Conservation (phyloP, 2,113 vertebrate genomes). For the Coregonus clupeaformis region DNA sequence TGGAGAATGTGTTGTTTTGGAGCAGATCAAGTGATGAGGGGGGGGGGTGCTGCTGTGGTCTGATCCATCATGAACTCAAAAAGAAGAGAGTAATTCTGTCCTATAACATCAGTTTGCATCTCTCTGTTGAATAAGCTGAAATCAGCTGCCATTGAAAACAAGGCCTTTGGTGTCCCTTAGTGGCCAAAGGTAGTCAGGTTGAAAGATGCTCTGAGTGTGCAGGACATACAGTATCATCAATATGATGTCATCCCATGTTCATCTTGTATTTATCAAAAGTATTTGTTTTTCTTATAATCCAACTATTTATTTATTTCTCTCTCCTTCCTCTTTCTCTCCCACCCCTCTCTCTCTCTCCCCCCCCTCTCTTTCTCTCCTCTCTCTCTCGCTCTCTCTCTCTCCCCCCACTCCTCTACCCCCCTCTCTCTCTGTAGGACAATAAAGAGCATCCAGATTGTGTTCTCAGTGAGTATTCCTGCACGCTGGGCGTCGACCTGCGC, state of each 20-base stretch:
- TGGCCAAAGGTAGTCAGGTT: neutral
- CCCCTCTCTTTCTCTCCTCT: no score
- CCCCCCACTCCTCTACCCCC: neutral
- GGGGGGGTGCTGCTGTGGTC: neutral
- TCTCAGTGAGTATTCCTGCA: constrained; percentile 87
- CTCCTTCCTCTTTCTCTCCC: neutral
- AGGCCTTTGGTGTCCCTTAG: neutral
- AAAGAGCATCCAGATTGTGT: constrained; percentile 83
- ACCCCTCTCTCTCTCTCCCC: no score
- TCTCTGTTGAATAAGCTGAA: neutral
- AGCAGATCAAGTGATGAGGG: no score
- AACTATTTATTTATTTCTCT: neutral
- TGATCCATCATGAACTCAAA: neutral
- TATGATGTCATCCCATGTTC: no score
- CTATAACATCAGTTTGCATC: neutral
- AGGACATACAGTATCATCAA: no score
- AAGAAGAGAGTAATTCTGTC: neutral
- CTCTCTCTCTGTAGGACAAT: constrained; percentile 70
- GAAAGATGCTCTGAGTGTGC: neutral
- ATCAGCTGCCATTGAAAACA: neutral
- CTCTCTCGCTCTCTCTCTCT: no score
- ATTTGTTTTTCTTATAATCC: no score
- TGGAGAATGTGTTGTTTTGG: no score
- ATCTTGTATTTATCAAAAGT: no score
- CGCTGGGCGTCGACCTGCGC: constrained; percentile 89